These are phyloP conservation scores for Tachystola acroxantha DNA, from an alignment of 2,888 invertebrate species.

Conservation along the genomic window DNA sequence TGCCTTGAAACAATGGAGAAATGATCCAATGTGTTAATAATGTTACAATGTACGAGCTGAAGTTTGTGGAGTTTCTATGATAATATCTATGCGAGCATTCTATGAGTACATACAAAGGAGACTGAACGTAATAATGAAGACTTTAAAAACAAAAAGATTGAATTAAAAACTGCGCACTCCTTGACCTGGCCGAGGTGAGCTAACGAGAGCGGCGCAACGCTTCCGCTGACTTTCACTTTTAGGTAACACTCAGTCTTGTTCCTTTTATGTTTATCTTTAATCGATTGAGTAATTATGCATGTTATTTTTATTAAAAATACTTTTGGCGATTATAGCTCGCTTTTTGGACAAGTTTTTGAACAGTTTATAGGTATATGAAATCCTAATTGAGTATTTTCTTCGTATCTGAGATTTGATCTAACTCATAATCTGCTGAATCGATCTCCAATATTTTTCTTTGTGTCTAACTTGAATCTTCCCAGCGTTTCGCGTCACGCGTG, in stretches of 20 bases:
- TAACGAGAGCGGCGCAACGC: constrained; percentile 4
- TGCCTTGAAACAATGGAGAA: not conserved
- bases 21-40: not conserved
- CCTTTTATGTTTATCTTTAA: not conserved
- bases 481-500: constrained; percentile 8
- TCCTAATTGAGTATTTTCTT: not conserved
- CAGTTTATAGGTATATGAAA: too few species aligned
- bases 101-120: not conserved
- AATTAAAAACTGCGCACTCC: too few species aligned
- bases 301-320: constrained; percentile 5
- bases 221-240: constrained; percentile 26
- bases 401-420: not conserved
- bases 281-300: constrained; percentile 9
- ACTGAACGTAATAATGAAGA: constrained; percentile 2
- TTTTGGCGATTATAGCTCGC: not conserved
- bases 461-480: constrained; percentile 12
- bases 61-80: constrained; percentile 22
- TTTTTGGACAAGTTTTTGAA: too few species aligned
- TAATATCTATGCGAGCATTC: constrained; percentile 36
- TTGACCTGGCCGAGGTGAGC: constrained; percentile 8
- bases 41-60: constrained; percentile 2
- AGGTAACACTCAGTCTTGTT: constrained; percentile 28
- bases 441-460: constrained; percentile 8
- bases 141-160: not conserved
- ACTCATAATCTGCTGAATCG: constrained; percentile 7